Conservation (phyloP, 2,797 vertebrate genomes). For the Denticeps clupeoides region DNA sequence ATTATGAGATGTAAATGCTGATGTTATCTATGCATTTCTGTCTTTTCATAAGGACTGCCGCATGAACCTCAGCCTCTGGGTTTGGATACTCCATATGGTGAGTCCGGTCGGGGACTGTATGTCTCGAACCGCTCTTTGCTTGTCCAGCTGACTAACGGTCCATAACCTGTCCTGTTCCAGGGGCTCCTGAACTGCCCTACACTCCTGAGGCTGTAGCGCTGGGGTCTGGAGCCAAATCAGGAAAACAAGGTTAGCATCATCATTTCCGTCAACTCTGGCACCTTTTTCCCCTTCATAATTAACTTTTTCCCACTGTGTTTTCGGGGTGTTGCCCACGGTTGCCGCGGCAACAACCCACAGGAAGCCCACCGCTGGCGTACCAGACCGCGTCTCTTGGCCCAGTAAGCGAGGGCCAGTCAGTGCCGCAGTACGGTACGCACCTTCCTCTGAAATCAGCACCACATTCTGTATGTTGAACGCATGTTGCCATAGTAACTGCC, state of each 20-base stretch:
- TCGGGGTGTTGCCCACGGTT: not conserved
- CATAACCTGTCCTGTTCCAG: conserved; percentile 19
- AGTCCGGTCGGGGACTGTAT: too few species aligned
- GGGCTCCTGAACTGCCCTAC: conserved; percentile 33
- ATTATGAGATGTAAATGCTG: too few species aligned
- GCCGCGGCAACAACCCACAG: conserved; percentile 26
- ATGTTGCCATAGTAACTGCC: conserved; percentile 8
- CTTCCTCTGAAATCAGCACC: not conserved
- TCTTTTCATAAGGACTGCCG: too few species aligned
- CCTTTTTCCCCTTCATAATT: too few species aligned
- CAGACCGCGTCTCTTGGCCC: conserved; percentile 35
- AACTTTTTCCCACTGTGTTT: not conserved
- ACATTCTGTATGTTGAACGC: too few species aligned
- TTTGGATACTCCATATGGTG: too few species aligned
- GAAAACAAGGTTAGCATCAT: conserved; percentile 43
- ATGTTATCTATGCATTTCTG: too few species aligned
- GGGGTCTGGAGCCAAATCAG: conserved; percentile 29
- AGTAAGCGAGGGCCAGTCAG: conserved; percentile 34
- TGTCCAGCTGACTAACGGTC: conserved; percentile 5
- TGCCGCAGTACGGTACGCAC: conserved; percentile 17
- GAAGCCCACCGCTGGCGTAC: conserved; percentile 32
- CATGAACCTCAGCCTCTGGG: too few species aligned
- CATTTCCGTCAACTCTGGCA: too few species aligned
- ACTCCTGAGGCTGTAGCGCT: conserved; percentile 16
- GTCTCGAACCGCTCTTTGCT: too few species aligned